Evolutionary conservation across 2,888 invertebrate species (phyloP).

Genomic region (Diaperis boleti): DNA sequence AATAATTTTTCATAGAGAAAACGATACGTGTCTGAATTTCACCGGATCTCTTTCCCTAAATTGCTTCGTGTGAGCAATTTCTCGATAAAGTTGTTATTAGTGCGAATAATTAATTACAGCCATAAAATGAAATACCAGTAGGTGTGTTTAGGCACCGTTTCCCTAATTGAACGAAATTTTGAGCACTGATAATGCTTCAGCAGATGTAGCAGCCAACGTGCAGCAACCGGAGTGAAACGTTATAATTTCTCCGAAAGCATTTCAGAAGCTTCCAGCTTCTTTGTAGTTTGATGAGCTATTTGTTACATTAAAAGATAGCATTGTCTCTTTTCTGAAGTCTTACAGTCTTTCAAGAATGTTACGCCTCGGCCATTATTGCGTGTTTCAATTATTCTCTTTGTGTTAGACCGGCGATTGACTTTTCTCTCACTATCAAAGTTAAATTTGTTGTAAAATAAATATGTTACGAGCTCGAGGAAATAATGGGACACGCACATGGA

Average conservation of each 20-base stretch:
- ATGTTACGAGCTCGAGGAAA: conserved; percentile 7
- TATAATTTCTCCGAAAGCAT: conserved; percentile 38
- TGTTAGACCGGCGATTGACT: conserved; percentile 22
- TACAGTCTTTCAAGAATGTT: conserved; percentile 18
- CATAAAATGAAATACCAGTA: neutral
- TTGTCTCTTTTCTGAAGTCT: conserved; percentile 28
- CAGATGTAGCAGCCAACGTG: conserved; percentile 8
- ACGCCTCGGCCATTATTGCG: conserved; percentile 24
- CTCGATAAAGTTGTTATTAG: neutral
- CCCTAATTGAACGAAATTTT: conserved; percentile 15
- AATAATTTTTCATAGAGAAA: too few species aligned
- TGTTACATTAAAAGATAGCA: conserved; percentile 35
- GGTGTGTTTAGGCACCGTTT: conserved; percentile 5
- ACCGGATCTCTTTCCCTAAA: too few species aligned
- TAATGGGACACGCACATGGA: conserved; percentile 15
- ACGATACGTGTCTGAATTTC: too few species aligned
- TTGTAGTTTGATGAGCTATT: conserved; percentile 38
- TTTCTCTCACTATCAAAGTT: conserved; percentile 13
- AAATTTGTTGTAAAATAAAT: conserved; percentile 10
- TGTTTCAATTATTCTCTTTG: conserved; percentile 32
- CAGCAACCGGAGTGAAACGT: conserved; percentile 33
- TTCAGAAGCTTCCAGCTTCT: conserved; percentile 29
- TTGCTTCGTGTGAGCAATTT: conserved; percentile 10
- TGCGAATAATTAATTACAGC: neutral
- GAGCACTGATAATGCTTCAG: conserved; percentile 21